Conservation (phyloP, 2,797 vertebrate species). For the Anabacerthia variegaticeps region DNA sequence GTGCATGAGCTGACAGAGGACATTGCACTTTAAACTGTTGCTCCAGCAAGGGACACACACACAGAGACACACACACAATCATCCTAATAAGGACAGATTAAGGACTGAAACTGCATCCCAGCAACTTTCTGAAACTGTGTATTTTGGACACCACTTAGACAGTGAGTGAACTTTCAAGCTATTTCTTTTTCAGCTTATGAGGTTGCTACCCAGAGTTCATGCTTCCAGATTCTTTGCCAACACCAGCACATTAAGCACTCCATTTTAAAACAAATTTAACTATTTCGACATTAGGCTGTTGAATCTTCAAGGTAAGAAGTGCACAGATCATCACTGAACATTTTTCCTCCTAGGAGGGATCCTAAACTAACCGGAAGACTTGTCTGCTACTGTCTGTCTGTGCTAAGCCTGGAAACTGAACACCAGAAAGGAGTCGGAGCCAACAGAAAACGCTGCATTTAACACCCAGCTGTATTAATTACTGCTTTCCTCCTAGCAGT, state of each 20-base stretch:
- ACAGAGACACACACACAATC: background rate
- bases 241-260: background rate
- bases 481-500: conserved; percentile 14
- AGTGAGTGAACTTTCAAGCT: background rate
- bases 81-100: background rate
- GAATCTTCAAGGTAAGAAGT: background rate
- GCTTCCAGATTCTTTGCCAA: background rate
- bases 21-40: background rate
- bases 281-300: background rate
- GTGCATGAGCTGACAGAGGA: background rate
- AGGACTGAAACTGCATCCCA: background rate
- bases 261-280: background rate
- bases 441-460: conserved; percentile 25
- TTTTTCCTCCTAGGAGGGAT: background rate
- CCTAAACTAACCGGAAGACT: background rate
- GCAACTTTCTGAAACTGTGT: background rate
- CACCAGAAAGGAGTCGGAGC: background rate
- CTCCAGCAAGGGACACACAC: background rate
- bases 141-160: background rate
- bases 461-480: conserved; percentile 56
- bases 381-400: background rate
- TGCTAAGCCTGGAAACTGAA: background rate
- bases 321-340: background rate
- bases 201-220: background rate
- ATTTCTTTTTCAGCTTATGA: background rate